phyloP scores from a whole-genome alignment of 2,797 vertebrate species.

The Rhynchotus rufescens region DNA sequence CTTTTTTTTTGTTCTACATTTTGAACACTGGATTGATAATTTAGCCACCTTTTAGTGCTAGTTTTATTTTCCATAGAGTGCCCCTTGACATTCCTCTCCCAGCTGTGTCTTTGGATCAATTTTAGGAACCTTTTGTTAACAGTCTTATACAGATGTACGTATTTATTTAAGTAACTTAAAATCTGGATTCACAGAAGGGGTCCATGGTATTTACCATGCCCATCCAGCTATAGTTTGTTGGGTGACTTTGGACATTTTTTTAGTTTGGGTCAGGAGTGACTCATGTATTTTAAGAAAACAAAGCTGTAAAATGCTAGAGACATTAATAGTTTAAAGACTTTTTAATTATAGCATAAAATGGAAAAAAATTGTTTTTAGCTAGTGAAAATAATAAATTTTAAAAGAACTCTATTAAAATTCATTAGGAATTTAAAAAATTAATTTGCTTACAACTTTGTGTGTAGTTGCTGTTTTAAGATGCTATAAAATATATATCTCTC shows the following conservation, averaged over 20 bases:
- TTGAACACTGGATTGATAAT: background rate
- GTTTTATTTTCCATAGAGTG: background rate
- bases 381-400: slow-evolving; percentile 14
- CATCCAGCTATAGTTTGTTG: background rate
- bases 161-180: background rate
- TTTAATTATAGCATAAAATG: background rate
- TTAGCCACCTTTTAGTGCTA: background rate
- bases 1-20: background rate
- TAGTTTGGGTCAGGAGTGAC: background rate
- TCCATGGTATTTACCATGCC: background rate
- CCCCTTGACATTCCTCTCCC: accelerated
- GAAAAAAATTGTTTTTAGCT: background rate
- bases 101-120: background rate
- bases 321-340: background rate
- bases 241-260: background rate
- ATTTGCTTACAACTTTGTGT: slow-evolving; percentile 4
- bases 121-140: background rate
- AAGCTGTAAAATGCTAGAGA: background rate
- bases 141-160: accelerated
- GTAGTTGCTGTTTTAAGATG: slow-evolving; percentile 10
- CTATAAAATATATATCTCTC: slow-evolving; percentile 22
- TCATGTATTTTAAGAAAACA: background rate
- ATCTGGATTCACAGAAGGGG: background rate
- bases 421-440: slow-evolving; percentile 48
- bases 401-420: slow-evolving; percentile 40